These are phyloP conservation scores for Cosmia pyralina DNA, from an alignment of 2,888 invertebrate species.

Conservation along the genomic window DNA sequence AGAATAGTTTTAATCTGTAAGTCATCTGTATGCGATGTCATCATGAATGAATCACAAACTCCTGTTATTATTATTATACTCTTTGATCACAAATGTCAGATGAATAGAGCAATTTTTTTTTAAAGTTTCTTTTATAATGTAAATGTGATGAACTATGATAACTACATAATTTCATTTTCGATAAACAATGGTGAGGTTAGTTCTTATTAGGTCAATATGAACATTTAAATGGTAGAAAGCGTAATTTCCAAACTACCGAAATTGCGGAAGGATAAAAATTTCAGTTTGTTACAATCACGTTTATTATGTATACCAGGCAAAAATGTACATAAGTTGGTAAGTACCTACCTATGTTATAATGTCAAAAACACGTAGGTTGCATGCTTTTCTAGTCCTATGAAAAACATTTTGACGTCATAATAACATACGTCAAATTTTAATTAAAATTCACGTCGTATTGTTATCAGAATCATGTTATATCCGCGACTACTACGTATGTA, in stretches of 20 bases:
- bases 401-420: constrained; percentile 1
- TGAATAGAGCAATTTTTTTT: not conserved
- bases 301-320: no score
- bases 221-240: not conserved
- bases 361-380: not conserved
- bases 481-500: not conserved
- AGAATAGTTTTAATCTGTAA: not conserved
- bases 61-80: no score
- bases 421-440: constrained; percentile 25
- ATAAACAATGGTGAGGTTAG: not conserved
- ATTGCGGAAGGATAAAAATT: not conserved
- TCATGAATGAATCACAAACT: no score
- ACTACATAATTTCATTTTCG: not conserved
- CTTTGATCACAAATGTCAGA: no score
- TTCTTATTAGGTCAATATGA: not conserved
- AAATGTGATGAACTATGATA: not conserved
- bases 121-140: not conserved
- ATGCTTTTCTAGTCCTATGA: not conserved
- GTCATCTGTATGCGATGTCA: not conserved
- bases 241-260: not conserved
- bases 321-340: not conserved
- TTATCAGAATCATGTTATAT: constrained; percentile 28
- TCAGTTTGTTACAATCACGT: not conserved
- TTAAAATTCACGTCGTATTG: constrained; percentile 23
- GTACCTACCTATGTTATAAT: no score